Percentiles rank a stretch among this genome's conserved stretches.
These are phyloP conservation scores for Novumbra hubbsi DNA, from an alignment of 2,797 vertebrate genomes.

Conservation along the genomic window DNA sequence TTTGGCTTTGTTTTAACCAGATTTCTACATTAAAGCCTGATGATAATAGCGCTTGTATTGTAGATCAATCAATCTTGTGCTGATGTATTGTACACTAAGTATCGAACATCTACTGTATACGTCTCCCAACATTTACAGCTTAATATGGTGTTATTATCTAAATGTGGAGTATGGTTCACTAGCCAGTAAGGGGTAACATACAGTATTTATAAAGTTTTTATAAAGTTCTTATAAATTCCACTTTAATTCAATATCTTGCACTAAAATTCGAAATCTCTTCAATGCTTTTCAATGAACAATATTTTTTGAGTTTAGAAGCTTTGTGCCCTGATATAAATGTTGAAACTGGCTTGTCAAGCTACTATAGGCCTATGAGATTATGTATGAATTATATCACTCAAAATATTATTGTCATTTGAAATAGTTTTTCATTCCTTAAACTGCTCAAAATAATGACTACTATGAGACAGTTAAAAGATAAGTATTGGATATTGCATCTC, in stretches of 20 bases:
- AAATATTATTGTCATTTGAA: too few species aligned
- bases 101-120: constrained; percentile 48
- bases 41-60: not conserved
- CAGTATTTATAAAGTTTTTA: not conserved
- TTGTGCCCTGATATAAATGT: too few species aligned
- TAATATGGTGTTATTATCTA: not conserved
- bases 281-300: too few species aligned
- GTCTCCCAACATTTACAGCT: not conserved
- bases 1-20: too few species aligned
- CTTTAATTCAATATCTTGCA: too few species aligned
- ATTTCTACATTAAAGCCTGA: not conserved
- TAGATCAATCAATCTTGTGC: not conserved
- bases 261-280: too few species aligned
- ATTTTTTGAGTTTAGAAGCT: too few species aligned
- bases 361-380: not conserved
- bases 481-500: not conserved
- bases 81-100: constrained; percentile 86
- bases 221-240: not conserved
- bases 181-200: constrained; percentile 3
- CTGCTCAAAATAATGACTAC: not conserved
- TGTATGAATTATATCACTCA: not conserved
- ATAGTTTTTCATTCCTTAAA: not conserved
- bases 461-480: not conserved
- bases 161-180: not conserved
- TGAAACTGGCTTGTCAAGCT: not conserved